Evolutionary conservation across 2,888 invertebrate genomes (phyloP), one percentile per base, ranked within the genome.

Genomic region (Tipula lateralis): DNA sequence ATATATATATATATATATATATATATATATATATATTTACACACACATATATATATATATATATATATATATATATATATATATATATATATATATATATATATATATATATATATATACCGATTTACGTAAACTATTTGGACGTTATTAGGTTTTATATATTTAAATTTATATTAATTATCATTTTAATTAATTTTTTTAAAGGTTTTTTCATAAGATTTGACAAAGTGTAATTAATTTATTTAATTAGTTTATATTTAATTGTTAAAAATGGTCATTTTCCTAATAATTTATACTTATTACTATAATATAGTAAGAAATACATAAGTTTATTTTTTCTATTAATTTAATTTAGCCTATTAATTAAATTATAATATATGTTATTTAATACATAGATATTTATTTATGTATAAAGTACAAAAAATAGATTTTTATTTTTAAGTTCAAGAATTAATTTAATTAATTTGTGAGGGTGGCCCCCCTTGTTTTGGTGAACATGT

Each of bases 71-170:
- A 32, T 32, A 32, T 32, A 32, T 32, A 32, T 32, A 32, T 32
- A 32, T 32, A 32, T 32, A 32, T 32, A 32, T 32, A 32, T 32
- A 32, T 32, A 32, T 32, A 32, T 32, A 32, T 32, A 32, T 32
- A 32, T 32, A 32, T 32, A 32, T 32, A 32, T 32, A 32, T 32
- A 32, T 32, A 32, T 32, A 39, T 39, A 13, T 39, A 13, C 13
- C 7, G n/a, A 24, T 66, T 66, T 66, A 66, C 66, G 66, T 24
- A 24, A 66, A 24, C 24, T 66, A 66, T 24, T 66, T 66, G 66
- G 66, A 66, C 66, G 66, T 24, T 66, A 66, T 66, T 66, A 66
- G 66, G n/a, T n/a, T n/a, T n/a, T n/a, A n/a, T n/a, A n/a, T n/a
- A n/a, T n/a, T n/a, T n/a, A n/a, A n/a, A 24, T 66, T 66, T 66